Conservation (phyloP, 2,888 invertebrate genomes). For the Cactoblastis cactorum region DNA sequence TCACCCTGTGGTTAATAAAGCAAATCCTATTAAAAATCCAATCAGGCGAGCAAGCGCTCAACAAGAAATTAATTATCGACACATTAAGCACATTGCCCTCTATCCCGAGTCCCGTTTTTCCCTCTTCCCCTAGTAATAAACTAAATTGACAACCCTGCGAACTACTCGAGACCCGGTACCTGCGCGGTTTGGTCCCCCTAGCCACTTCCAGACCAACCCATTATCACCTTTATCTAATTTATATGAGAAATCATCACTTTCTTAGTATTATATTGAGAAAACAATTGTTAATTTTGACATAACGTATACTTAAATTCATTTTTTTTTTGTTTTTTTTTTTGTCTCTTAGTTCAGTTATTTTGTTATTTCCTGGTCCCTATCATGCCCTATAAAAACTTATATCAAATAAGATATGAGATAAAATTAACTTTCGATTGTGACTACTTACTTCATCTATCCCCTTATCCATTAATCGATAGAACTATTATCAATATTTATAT, state of each 20-base stretch:
- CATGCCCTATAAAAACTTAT: too few relatives aligned
- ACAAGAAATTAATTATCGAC: conserved; percentile 22
- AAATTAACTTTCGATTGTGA: too few relatives aligned
- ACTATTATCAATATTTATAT: too few relatives aligned
- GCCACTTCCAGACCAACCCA: neutral
- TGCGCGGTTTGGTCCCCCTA: neutral
- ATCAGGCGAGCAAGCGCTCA: conserved; percentile 7
- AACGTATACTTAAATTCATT: too few relatives aligned
- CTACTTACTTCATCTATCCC: too few relatives aligned
- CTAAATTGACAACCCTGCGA: conserved; percentile 61
- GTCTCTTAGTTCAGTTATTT: too few relatives aligned
- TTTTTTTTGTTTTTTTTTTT: too few relatives aligned
- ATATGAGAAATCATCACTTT: neutral
- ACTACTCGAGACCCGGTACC: conserved; percentile 48
- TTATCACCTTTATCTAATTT: neutral
- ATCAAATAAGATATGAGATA: too few relatives aligned
- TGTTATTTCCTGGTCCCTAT: too few relatives aligned
- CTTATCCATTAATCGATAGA: too few relatives aligned
- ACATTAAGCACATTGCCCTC: conserved; percentile 15
- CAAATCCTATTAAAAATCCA: conserved; percentile 12
- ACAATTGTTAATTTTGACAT: too few relatives aligned
- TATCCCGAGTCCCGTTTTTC: conserved; percentile 15
- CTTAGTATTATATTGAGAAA: too few relatives aligned
- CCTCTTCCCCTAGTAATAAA: conserved; percentile 44
- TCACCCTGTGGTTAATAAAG: neutral